Percentiles rank a stretch among this genome's conserved stretches.
Evolutionary conservation across 1,140 invertebrate genomes (phyloP).

Genomic region (Trichoplusia ni): DNA sequence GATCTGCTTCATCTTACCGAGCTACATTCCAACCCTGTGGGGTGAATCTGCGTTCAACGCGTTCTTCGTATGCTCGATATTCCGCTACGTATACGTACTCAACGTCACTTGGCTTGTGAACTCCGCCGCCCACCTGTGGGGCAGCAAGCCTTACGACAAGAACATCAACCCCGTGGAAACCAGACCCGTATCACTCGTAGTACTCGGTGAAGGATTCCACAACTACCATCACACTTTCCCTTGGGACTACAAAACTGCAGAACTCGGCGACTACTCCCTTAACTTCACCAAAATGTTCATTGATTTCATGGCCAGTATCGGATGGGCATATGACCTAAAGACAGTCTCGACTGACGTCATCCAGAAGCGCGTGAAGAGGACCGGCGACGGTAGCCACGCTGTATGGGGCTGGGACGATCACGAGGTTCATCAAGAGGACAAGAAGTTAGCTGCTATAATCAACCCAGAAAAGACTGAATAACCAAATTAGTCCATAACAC

Average conservation of each 20-base stretch:
- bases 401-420: slow-evolving; percentile 76
- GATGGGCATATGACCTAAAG: slow-evolving; percentile 85
- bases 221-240: slow-evolving; percentile 91
- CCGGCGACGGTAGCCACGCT: slow-evolving; percentile 84
- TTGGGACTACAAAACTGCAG: slow-evolving; percentile 87
- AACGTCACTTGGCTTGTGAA: slow-evolving; percentile 91
- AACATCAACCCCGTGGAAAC: slow-evolving; percentile 86
- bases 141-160: slow-evolving; percentile 88
- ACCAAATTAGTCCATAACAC: slow-evolving; percentile 3
- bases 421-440: slow-evolving; percentile 50
- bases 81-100: slow-evolving; percentile 85
- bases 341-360: slow-evolving; percentile 82
- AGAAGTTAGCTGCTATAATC: slow-evolving; percentile 58
- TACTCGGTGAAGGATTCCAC: slow-evolving; percentile 85
- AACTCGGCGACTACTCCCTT: slow-evolving; percentile 82
- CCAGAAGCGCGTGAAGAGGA: slow-evolving; percentile 80
- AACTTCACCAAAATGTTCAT: slow-evolving; percentile 86
- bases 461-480: slow-evolving; percentile 44
- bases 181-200: slow-evolving; percentile 82
- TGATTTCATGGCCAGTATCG: slow-evolving; percentile 83
- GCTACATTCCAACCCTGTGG: slow-evolving; percentile 88
- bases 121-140: slow-evolving; percentile 88
- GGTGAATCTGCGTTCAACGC: slow-evolving; percentile 84
- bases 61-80: slow-evolving; percentile 83
- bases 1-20: slow-evolving; percentile 88